A percentile compares a stretch with the other conserved stretches of the same genome.
Evolutionary conservation across 2,113 vertebrate genomes (phyloP).

Genomic region (Mesocricetus auratus): DNA sequence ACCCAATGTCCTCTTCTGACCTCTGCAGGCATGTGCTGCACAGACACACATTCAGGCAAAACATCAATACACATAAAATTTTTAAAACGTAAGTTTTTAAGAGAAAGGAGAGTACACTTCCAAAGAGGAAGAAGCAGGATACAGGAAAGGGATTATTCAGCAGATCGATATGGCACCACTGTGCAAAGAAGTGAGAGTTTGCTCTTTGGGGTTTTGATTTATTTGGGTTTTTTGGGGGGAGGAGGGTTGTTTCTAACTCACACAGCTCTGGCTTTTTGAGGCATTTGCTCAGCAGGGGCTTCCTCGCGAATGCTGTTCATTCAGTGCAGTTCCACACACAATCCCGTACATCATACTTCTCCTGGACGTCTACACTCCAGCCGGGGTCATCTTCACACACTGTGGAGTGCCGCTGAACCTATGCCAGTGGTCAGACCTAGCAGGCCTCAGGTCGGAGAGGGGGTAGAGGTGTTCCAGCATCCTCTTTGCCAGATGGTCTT

Average conservation of each 20-base stretch:
- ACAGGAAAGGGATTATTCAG: background rate
- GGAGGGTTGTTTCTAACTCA: too few relatives aligned
- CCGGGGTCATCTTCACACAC: background rate
- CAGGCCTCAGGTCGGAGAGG: background rate
- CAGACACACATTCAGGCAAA: background rate
- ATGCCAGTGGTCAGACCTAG: background rate
- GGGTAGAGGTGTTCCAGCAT: background rate
- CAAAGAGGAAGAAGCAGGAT: background rate
- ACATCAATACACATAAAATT: background rate
- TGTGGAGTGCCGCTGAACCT: background rate
- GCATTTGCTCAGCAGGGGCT: background rate
- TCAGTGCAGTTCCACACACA: background rate
- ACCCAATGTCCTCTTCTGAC: background rate
- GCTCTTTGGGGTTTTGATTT: background rate
- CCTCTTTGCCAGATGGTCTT: background rate
- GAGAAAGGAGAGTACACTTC: background rate
- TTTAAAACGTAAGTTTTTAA: background rate
- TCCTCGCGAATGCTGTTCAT: too few relatives aligned
- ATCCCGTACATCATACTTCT: too few relatives aligned
- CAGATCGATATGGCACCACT: background rate
- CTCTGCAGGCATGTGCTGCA: background rate
- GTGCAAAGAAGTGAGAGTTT: background rate
- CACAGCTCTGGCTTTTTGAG: too few relatives aligned
- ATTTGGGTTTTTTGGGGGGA: background rate
- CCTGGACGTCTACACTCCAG: background rate